These are phyloP conservation scores for Gerris buenoi DNA, from an alignment of 1,140 invertebrate species.

Conservation along the genomic window DNA sequence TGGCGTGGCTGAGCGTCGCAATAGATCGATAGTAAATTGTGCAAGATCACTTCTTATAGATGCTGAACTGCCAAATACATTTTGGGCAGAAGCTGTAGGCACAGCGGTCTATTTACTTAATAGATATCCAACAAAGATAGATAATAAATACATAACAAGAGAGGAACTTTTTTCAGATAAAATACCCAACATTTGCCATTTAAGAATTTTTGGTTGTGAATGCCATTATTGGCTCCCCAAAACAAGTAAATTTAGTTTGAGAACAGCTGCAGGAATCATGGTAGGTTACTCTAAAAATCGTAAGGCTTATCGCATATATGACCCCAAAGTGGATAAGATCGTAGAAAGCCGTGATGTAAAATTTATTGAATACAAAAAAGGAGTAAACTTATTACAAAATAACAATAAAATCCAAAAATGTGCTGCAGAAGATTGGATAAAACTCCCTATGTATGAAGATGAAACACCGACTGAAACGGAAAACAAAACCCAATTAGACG, in stretches of 20 bases:
- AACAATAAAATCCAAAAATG: background rate
- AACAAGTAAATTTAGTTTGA: background rate
- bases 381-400: background rate
- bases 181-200: background rate
- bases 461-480: background rate
- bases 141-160: background rate
- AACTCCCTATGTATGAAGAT: background rate
- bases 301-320: background rate
- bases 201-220: background rate
- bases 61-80: background rate
- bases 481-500: background rate
- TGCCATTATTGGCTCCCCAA: background rate
- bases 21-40: background rate
- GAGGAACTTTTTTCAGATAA: background rate
- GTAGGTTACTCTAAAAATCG: background rate
- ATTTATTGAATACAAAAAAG: background rate
- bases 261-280: background rate
- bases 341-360: background rate
- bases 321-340: background rate
- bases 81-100: constrained; percentile 8
- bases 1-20: background rate
- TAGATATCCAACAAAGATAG: background rate
- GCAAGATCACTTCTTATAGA: background rate
- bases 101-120: background rate
- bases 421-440: background rate